Base-by-base conservation (phyloP, 2,888 invertebrate species). In the Thereva unica region DNA sequence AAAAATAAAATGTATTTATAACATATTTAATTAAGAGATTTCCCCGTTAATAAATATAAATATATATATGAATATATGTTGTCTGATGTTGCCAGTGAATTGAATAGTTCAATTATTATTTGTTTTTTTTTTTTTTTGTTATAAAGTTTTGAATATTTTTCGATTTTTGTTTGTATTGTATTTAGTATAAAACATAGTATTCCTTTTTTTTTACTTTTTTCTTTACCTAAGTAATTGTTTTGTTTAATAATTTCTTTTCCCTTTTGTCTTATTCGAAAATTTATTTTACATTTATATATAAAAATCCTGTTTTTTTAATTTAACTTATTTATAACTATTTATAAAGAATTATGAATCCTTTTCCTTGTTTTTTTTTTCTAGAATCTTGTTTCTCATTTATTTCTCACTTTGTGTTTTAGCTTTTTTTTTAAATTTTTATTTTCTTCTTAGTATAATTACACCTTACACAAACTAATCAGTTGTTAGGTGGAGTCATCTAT, bases 401-500 rank as follows among this genome's bases (percentile, higher is more conserved):
- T 44, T 44, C 45, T 41, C 34, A 23, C 44, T 38, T 49, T 45
- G 37, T 41, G 41, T 50, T 61, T 61, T 42, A 10, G 42, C 42
- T 52, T 45, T 40, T 54, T 9, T 54, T 54, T 40, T 10, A n/a
- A n/a, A n/a, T n/a, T n/a, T n/a, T n/a, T n/a, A n/a, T n/a, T 38
- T 10, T 40, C 40, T 54, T 34, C 35, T 55, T 37, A 50, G 10
- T 23, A 34, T 42, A 42, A 44, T 67, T 67, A 61, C 52, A 67
- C 38, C 53, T 40, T 52, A 47, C n/a, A 50, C 61, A 61, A 12
- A 54, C 55, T 45, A 57, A 45, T 9, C 44, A 42, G 35, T 5
- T 44, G 12, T 40, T 12, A 55, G 37, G 49, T 47, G 54, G 50
- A 71, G 68, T 69, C 69, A 71, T 69, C 71, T 69, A 40, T 66